These are phyloP conservation scores for Torymus aiolomorphi DNA, from an alignment of 2,888 invertebrate species.

Conservation along the genomic window DNA sequence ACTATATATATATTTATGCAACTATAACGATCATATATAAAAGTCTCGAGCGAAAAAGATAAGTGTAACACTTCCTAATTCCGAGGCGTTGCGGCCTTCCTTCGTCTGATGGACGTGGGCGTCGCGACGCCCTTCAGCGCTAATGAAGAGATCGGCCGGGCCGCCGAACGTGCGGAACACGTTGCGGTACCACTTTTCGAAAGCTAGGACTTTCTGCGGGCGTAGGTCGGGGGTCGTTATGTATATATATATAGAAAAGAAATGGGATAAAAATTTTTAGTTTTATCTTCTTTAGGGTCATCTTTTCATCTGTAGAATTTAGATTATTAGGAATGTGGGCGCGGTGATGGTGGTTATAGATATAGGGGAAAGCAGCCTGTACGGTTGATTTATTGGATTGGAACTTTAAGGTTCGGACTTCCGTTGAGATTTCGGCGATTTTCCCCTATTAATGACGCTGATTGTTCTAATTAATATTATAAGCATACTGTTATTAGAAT, in stretches of 20 bases:
- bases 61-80: conserved; percentile 56
- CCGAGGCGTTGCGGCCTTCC: conserved; percentile 50
- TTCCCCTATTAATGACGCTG: no score
- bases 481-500: no score
- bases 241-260: background rate
- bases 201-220: conserved; percentile 54
- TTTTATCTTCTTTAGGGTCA: no score
- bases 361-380: no score
- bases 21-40: no score
- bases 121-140: conserved; percentile 37
- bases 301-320: no score
- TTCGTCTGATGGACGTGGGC: conserved; percentile 32
- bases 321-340: no score
- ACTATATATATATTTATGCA: no score
- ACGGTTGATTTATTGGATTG: no score
- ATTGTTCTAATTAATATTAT: no score
- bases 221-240: background rate
- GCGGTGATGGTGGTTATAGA: no score
- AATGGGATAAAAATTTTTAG: background rate
- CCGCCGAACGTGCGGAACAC: conserved; percentile 46
- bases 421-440: background rate
- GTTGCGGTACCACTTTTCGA: conserved; percentile 58
- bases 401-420: background rate
- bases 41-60: background rate
- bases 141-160: conserved; percentile 46